Percentiles rank a stretch among this genome's conserved stretches.
Evolutionary conservation across 2,113 vertebrate species (phyloP).

Genomic region (Chaetodon auriga): DNA sequence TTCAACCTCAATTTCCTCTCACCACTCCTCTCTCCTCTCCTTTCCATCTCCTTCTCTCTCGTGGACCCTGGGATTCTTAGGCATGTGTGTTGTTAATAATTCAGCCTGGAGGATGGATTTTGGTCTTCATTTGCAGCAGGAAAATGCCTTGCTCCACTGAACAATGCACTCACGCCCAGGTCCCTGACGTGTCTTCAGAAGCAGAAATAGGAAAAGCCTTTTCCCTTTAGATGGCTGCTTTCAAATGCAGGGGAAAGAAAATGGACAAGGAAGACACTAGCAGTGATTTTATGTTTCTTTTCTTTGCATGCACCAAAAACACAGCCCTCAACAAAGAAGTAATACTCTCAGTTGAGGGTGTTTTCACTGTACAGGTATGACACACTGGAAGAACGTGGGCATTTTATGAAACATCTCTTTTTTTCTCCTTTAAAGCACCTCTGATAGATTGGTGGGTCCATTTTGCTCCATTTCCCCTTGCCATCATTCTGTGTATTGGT

Average conservation of each 20-base stretch:
- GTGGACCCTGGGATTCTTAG: slow-evolving; percentile 48
- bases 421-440: slow-evolving; percentile 8
- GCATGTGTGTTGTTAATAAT: slow-evolving; percentile 77
- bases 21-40: background rate
- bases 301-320: slow-evolving; percentile 40
- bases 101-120: slow-evolving; percentile 72
- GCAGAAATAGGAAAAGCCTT: slow-evolving; percentile 53
- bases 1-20: slow-evolving; percentile 32
- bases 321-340: slow-evolving; percentile 26
- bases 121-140: slow-evolving; percentile 74
- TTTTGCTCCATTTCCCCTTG: slow-evolving; percentile 64
- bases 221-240: slow-evolving; percentile 46
- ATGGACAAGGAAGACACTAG: slow-evolving; percentile 18
- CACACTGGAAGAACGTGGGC: slow-evolving; percentile 25
- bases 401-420: slow-evolving; percentile 54
- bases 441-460: slow-evolving; percentile 54
- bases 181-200: slow-evolving; percentile 49
- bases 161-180: slow-evolving; percentile 68
- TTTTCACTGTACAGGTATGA: slow-evolving; percentile 29
- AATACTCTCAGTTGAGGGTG: background rate
- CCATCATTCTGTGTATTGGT: slow-evolving; percentile 25
- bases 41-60: slow-evolving; percentile 23
- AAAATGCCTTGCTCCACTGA: slow-evolving; percentile 72
- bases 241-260: slow-evolving; percentile 45
- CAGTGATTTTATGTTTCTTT: slow-evolving; percentile 56